A percentile compares a stretch with the other conserved stretches of the same genome.
Evolutionary conservation across 2,888 invertebrate species (phyloP).

Genomic region (Candidula unifasciata): DNA sequence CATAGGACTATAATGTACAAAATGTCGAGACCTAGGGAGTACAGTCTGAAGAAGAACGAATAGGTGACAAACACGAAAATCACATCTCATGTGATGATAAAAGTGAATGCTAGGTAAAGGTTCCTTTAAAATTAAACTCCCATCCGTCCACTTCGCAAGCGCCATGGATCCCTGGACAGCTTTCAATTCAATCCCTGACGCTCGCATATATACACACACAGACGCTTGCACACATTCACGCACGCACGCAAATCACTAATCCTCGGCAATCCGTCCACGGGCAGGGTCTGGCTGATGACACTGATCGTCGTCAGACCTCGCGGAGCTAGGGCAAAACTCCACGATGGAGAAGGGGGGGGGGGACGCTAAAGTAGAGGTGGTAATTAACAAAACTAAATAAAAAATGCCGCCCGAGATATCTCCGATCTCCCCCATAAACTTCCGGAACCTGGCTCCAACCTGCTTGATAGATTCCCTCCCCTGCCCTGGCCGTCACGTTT

Average conservation of each 20-base stretch:
- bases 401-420: conserved; percentile 14
- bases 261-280: not conserved
- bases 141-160: too few relatives aligned
- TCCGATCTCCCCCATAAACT: conserved; percentile 2
- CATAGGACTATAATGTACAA: too few relatives aligned
- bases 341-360: not conserved
- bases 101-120: too few relatives aligned
- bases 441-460: not conserved
- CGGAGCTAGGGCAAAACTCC: not conserved
- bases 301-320: not conserved
- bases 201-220: too few relatives aligned
- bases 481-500: not conserved
- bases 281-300: not conserved
- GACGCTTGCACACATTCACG: too few relatives aligned
- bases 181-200: too few relatives aligned
- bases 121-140: too few relatives aligned
- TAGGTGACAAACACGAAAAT: too few relatives aligned
- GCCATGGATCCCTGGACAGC: too few relatives aligned
- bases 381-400: conserved; percentile 28
- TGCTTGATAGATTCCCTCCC: conserved; percentile 12
- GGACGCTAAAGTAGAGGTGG: conserved; percentile 2
- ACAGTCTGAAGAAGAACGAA: too few relatives aligned
- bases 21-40: too few relatives aligned
- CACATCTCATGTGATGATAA: too few relatives aligned
- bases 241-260: not conserved